Evolutionary conservation across 2,113 vertebrate genomes (phyloP).

Genomic region (Sphyrna mokarran): DNA sequence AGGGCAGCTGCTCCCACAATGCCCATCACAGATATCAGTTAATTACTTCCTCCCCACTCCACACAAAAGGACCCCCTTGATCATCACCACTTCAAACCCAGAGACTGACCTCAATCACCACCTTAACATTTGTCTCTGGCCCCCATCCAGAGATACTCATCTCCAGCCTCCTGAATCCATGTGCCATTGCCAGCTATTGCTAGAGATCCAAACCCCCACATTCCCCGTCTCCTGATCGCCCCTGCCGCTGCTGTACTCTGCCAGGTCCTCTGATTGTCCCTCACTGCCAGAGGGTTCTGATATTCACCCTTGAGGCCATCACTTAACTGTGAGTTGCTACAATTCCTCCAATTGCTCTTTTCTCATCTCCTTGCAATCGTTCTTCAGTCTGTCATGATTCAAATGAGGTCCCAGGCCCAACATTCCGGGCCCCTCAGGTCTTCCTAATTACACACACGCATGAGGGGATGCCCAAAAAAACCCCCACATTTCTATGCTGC

Average conservation of each 20-base stretch:
- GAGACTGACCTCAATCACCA: neutral
- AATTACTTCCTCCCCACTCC: neutral
- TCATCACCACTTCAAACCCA: neutral
- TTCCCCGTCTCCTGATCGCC: neutral
- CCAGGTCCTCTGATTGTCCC: neutral
- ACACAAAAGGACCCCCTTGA: neutral
- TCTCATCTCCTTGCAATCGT: neutral
- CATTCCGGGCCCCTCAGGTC: neutral
- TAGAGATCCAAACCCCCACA: neutral
- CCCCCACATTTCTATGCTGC: neutral
- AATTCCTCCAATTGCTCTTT: neutral
- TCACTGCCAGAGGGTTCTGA: neutral
- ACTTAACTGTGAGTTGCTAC: neutral
- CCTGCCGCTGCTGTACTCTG: too few relatives aligned
- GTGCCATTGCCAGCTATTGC: too few relatives aligned
- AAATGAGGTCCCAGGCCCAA: neutral
- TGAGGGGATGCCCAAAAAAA: neutral
- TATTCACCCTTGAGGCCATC: neutral
- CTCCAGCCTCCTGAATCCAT: neutral
- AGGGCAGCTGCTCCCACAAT: neutral
- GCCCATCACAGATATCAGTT: neutral
- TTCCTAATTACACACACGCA: neutral
- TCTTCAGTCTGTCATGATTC: neutral
- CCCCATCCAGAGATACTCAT: neutral
- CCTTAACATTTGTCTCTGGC: neutral